Evolutionary conservation across 2,888 invertebrate species (phyloP).

Genomic region (Cosmorhoe ocellata): DNA sequence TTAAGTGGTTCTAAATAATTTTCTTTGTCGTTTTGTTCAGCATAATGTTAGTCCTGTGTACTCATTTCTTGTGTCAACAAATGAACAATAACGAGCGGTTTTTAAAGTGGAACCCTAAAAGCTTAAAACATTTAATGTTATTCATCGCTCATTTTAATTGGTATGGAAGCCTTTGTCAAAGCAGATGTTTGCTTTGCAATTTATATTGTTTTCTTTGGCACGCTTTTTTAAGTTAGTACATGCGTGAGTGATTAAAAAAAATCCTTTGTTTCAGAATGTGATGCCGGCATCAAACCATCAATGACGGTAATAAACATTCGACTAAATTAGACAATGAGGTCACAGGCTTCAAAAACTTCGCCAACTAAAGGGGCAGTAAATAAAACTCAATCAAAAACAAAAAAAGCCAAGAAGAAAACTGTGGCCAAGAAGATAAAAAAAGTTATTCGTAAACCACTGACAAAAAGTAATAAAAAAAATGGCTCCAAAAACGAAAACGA

Average conservation of each 20-base stretch:
- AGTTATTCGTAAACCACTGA: conserved; percentile 54
- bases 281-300: conserved; percentile 57
- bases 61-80: too few relatives aligned
- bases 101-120: too few relatives aligned
- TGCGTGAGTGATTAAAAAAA: conserved; percentile 7
- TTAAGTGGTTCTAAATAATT: background rate
- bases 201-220: too few relatives aligned
- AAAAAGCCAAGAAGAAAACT: conserved; percentile 60
- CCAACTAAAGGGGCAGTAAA: conserved; percentile 71
- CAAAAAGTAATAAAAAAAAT: conserved; percentile 60
- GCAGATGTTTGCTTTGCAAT: too few relatives aligned
- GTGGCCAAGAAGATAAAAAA: conserved; percentile 63
- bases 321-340: conserved; percentile 75
- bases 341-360: conserved; percentile 72
- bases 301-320: conserved; percentile 63
- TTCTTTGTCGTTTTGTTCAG: too few relatives aligned
- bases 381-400: conserved; percentile 66
- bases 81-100: too few relatives aligned
- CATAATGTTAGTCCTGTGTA: too few relatives aligned
- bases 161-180: too few relatives aligned
- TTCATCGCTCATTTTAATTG: too few relatives aligned
- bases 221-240: too few relatives aligned
- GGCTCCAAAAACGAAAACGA: conserved; percentile 56
- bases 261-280: conserved; percentile 75
- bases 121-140: too few relatives aligned